These are phyloP conservation scores for Dolichoris vasculosae DNA, from an alignment of 1,140 invertebrate species.

Conservation along the genomic window DNA sequence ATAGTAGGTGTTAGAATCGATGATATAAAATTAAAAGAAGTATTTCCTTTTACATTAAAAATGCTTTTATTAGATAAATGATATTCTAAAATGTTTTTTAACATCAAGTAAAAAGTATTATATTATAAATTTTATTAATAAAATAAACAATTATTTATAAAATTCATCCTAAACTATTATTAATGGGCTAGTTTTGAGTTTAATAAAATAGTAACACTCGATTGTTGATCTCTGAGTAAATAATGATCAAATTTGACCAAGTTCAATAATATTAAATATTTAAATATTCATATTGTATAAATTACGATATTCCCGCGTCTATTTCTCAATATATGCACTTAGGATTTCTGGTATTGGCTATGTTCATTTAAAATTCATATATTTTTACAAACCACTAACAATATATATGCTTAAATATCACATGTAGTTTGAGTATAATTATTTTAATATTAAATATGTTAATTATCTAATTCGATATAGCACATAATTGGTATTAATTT, in stretches of 20 bases:
- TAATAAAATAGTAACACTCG: conserved; percentile 1
- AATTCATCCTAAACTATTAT: neutral
- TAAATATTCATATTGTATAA: conserved; percentile 3
- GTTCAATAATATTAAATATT: conserved; percentile 27
- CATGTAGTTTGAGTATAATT: conserved; percentile 41
- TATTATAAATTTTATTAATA: conserved; percentile 34
- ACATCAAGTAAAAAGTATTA: conserved; percentile 40
- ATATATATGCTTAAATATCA: conserved; percentile 43
- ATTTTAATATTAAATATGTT: conserved; percentile 32
- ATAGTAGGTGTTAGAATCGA: neutral
- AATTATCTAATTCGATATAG: conserved; percentile 10
- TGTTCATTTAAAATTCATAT: conserved; percentile 12
- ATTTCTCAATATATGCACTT: conserved; percentile 31
- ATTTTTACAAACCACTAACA: conserved; percentile 29
- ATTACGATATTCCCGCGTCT: neutral
- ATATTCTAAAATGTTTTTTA: conserved; percentile 40
- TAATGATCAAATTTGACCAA: conserved; percentile 30
- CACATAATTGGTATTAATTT: conserved; percentile 34
- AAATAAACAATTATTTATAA: conserved; percentile 43
- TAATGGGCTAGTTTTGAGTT: neutral
- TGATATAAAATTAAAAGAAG: neutral
- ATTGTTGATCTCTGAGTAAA: conserved; percentile 12
- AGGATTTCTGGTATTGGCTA: conserved; percentile 24
- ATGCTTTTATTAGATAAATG: conserved; percentile 39
- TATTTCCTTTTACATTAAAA: neutral